Evolutionary conservation across 2,888 invertebrate genomes (phyloP).

Genomic region (Cephus runcator): DNA sequence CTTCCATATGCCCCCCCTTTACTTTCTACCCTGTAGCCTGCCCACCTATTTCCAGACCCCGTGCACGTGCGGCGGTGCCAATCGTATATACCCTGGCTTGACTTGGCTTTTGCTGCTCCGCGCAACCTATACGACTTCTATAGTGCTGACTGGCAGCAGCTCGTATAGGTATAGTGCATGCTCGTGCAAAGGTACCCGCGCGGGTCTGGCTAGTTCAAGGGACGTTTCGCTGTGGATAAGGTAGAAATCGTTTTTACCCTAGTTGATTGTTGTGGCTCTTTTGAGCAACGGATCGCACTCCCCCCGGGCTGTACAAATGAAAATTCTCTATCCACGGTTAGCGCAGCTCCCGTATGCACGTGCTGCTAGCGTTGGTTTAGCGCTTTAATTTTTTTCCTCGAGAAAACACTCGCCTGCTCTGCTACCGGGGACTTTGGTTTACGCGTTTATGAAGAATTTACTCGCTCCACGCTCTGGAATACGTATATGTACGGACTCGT

Average conservation of each 20-base stretch:
- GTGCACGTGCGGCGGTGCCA: not conserved
- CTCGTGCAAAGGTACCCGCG: constrained; percentile 9
- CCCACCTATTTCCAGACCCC: not conserved
- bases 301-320: not conserved
- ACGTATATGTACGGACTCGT: constrained; percentile 22
- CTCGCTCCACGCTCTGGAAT: not conserved
- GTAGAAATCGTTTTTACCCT: not conserved
- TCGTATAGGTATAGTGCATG: not conserved
- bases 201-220: constrained; percentile 2
- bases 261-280: not conserved
- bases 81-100: not conserved
- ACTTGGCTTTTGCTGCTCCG: constrained; percentile 1
- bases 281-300: not conserved
- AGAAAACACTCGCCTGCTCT: not conserved
- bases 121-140: constrained; percentile 3
- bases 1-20: not conserved
- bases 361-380: not conserved
- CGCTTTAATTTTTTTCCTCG: not conserved
- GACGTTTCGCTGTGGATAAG: not conserved
- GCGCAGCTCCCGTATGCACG: not conserved
- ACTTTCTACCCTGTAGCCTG: not conserved
- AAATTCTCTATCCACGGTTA: not conserved
- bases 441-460: not conserved
- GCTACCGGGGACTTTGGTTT: not conserved
- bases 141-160: constrained; percentile 13